Percentiles rank a stretch among this genome's conserved stretches.
These are phyloP conservation scores for Corythornis vintsioides DNA, from an alignment of 2,113 vertebrate genomes.

Conservation along the genomic window DNA sequence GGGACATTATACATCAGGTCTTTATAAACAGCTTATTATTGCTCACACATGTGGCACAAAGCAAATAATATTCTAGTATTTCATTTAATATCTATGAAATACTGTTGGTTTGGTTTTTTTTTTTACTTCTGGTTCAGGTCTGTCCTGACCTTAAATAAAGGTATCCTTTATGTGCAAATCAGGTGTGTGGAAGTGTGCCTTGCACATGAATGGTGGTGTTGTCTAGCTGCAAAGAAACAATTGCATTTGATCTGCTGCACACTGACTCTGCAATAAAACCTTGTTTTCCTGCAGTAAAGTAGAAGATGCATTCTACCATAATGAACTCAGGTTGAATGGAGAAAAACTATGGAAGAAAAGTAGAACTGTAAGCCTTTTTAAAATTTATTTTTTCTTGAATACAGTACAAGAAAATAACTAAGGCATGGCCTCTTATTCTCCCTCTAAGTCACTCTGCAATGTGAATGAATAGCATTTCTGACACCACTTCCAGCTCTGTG, in stretches of 20 bases:
- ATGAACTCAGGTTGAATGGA: conserved; percentile 91
- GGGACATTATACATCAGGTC: not conserved
- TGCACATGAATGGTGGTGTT: not conserved
- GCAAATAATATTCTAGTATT: not conserved
- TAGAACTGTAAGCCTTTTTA: conserved; percentile 83
- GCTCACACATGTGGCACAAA: not conserved
- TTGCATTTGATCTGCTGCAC: not conserved
- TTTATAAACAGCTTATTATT: not conserved
- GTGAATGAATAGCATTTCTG: not conserved
- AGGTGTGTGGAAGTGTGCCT: not conserved
- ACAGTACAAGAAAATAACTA: not conserved
- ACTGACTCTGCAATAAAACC: conserved; percentile 40
- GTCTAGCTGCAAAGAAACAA: conserved; percentile 10
- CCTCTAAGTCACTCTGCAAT: not conserved
- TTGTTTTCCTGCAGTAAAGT: conserved; percentile 85
- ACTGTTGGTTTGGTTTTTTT: not conserved
- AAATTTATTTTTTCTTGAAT: not conserved
- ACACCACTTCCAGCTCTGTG: not conserved
- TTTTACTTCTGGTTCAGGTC: not conserved
- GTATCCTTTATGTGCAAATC: not conserved
- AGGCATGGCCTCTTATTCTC: not conserved
- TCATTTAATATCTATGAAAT: not conserved
- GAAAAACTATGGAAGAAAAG: conserved; percentile 95
- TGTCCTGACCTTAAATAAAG: not conserved
- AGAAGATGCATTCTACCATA: conserved; percentile 93